phyloP scores from a whole-genome alignment of 23 tunicate genomes.

The Ciona savignyi region DNA sequence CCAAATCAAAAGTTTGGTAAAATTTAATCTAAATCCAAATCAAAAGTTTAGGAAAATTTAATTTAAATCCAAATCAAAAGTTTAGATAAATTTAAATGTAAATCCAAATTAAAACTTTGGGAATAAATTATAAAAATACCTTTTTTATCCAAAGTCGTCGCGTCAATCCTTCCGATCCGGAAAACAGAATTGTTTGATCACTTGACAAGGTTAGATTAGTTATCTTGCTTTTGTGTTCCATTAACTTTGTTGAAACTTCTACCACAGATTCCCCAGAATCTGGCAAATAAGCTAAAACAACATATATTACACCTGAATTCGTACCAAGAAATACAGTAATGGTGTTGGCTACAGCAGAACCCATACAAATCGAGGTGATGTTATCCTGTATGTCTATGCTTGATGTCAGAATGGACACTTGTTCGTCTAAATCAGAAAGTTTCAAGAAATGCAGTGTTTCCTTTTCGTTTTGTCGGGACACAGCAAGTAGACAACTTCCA shows the following conservation, averaged over 20 bases:
- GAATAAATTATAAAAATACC: too few species aligned
- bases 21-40: too few species aligned
- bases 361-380: background rate
- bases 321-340: background rate
- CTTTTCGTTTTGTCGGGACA: background rate
- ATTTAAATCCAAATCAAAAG: too few species aligned
- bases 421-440: background rate
- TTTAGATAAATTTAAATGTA: too few species aligned
- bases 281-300: background rate
- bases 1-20: too few species aligned
- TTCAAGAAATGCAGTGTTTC: background rate
- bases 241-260: background rate
- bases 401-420: background rate
- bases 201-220: slow-evolving; percentile 22
- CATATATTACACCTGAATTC: background rate
- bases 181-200: slow-evolving; percentile 19
- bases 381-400: background rate
- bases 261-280: background rate
- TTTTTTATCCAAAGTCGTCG: slow-evolving; percentile 37
- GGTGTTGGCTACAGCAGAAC: background rate
- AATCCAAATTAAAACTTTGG: too few species aligned
- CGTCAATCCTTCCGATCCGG: slow-evolving; percentile 55
- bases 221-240: slow-evolving; percentile 32
- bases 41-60: background rate
- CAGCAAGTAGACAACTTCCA: background rate